Percentiles rank a stretch among this genome's conserved stretches.
Evolutionary conservation across 2,113 vertebrate species (phyloP).

Genomic region (Maccullochella peelii): DNA sequence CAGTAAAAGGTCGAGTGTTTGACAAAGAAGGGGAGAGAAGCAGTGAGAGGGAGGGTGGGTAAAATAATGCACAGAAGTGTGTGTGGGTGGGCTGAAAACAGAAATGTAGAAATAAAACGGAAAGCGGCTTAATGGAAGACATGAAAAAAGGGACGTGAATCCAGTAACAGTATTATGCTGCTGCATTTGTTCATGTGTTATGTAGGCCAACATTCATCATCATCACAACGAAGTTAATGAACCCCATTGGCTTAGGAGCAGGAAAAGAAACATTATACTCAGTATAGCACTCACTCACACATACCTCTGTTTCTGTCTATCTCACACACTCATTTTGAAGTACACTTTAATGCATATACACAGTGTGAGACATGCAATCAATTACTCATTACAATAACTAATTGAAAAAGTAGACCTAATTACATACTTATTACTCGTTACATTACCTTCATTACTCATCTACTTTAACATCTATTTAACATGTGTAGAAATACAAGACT

Average conservation of each 20-base stretch:
- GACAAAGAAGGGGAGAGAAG: not conserved
- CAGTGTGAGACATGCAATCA: not conserved
- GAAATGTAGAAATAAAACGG: not conserved
- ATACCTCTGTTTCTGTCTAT: not conserved
- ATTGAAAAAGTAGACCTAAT: no score
- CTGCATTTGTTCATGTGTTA: slow-evolving; percentile 22
- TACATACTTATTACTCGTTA: no score
- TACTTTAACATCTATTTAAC: not conserved
- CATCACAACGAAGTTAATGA: slow-evolving; percentile 44
- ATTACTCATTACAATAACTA: no score
- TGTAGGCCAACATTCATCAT: slow-evolving; percentile 36
- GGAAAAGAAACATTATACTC: slow-evolving; percentile 27
- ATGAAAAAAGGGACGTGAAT: slow-evolving; percentile 16
- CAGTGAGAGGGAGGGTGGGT: not conserved
- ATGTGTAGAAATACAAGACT: not conserved
- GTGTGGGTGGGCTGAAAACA: not conserved
- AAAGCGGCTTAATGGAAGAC: slow-evolving; percentile 3
- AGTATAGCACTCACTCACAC: slow-evolving; percentile 15
- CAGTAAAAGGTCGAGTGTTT: not conserved
- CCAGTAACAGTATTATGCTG: slow-evolving; percentile 4
- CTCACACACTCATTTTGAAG: not conserved
- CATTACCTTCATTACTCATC: no score
- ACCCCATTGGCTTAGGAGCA: slow-evolving; percentile 36
- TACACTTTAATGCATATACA: not conserved
- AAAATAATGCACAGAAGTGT: not conserved